Conservation (phyloP, 2,888 invertebrate species). For the Patella caerulea region DNA sequence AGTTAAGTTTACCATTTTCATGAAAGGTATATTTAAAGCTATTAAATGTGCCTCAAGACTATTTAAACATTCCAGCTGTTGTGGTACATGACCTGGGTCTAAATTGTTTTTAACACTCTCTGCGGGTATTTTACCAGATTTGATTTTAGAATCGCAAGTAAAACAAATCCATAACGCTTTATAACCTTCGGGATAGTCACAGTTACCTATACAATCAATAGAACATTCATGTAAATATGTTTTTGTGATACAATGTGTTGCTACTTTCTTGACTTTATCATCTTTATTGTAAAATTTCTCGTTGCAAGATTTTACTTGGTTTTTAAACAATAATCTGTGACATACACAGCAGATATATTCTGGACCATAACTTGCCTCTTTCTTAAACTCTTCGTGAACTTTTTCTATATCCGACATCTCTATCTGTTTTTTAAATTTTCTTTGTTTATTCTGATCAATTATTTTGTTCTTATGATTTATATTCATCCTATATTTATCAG, state of each 20-base stretch:
- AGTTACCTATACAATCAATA: background rate
- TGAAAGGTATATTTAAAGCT: background rate
- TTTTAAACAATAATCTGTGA: background rate
- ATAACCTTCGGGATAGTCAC: background rate
- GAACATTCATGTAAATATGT: background rate
- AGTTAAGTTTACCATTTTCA: background rate
- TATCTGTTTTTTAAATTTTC: background rate
- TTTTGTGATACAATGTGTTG: background rate
- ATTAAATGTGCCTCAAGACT: background rate
- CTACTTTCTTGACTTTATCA: background rate
- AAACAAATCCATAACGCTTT: background rate
- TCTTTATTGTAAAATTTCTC: background rate
- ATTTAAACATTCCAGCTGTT: background rate
- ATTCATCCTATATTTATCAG: background rate
- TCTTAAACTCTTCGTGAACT: background rate
- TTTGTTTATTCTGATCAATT: background rate
- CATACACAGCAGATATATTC: background rate
- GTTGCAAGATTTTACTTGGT: background rate
- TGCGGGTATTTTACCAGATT: slow-evolving; percentile 7
- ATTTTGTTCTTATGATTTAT: background rate
- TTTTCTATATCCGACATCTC: background rate
- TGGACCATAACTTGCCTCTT: background rate
- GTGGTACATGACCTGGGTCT: background rate
- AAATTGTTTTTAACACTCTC: slow-evolving; percentile 14
- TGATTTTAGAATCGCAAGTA: background rate